phyloP scores from a whole-genome alignment of 2,888 invertebrate genomes.

The Andrena hattorfiana region DNA sequence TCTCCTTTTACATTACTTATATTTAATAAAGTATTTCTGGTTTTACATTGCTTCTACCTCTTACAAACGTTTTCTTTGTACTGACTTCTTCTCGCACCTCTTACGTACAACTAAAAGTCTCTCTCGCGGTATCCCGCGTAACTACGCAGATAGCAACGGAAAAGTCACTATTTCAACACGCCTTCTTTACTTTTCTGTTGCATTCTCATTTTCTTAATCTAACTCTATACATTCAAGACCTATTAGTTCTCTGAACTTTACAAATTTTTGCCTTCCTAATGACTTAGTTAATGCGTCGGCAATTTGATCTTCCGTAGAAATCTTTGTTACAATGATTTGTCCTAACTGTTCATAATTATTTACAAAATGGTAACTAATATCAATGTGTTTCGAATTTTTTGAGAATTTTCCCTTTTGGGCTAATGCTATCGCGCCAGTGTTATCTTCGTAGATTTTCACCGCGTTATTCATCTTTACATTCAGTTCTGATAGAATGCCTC shows the following conservation, averaged over 20 bases:
- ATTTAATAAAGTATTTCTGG: too few species aligned
- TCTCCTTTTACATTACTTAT: too few species aligned
- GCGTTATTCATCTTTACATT: background rate
- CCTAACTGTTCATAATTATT: background rate
- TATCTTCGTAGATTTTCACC: background rate
- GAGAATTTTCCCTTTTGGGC: background rate
- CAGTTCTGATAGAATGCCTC: background rate
- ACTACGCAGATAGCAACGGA: too few species aligned
- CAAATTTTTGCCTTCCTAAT: background rate
- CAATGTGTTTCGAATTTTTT: constrained; percentile 1
- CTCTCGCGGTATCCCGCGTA: too few species aligned
- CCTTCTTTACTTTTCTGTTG: background rate
- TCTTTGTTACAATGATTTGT: background rate
- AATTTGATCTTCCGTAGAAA: background rate
- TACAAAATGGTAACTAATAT: constrained; percentile 4
- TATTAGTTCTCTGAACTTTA: background rate
- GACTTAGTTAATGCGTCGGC: background rate
- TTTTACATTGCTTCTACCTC: too few species aligned
- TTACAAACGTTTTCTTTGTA: too few species aligned
- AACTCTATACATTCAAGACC: background rate
- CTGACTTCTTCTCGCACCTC: too few species aligned
- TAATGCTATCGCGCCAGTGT: background rate
- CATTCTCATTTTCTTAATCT: background rate
- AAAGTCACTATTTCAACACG: background rate
- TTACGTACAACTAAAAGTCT: too few species aligned